These are phyloP conservation scores for Tragulus kanchil DNA, from an alignment of 2,113 vertebrate genomes.

Conservation along the genomic window DNA sequence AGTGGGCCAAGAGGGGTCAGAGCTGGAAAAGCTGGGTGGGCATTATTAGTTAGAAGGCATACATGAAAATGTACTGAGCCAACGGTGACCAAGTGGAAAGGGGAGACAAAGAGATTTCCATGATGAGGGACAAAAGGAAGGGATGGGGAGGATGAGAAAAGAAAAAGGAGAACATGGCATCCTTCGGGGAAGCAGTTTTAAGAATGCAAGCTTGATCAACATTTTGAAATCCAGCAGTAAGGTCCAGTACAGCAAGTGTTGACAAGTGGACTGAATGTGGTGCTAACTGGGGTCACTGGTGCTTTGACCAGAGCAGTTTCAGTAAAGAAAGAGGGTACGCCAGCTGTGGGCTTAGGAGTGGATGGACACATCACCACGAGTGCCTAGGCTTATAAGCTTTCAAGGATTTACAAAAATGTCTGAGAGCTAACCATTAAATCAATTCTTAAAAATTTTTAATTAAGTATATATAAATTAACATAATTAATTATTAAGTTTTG, in stretches of 20 bases:
- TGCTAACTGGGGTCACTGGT: background rate
- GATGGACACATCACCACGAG: background rate
- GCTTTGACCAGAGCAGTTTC: background rate
- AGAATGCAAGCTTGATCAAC: background rate
- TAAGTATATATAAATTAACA: conserved; percentile 15
- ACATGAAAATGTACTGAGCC: background rate
- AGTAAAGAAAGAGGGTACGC: background rate
- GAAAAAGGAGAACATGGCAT: background rate
- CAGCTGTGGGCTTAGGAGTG: background rate
- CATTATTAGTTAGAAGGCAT: background rate
- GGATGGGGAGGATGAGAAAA: background rate
- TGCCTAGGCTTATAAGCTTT: background rate
- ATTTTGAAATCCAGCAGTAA: background rate
- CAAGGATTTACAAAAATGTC: background rate
- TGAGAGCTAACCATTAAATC: background rate
- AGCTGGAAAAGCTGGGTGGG: background rate
- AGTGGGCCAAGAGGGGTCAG: background rate
- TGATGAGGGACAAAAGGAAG: background rate
- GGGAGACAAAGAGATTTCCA: background rate
- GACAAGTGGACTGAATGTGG: background rate
- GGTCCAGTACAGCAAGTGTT: background rate
- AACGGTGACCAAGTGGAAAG: background rate
- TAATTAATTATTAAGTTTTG: background rate
- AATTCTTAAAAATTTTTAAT: conserved; percentile 30
- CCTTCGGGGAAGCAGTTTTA: background rate